Evolutionary conservation across 2,113 vertebrate species (phyloP), one percentile per base, ranked within the genome.

Genomic region (Phoxinus phoxinus): DNA sequence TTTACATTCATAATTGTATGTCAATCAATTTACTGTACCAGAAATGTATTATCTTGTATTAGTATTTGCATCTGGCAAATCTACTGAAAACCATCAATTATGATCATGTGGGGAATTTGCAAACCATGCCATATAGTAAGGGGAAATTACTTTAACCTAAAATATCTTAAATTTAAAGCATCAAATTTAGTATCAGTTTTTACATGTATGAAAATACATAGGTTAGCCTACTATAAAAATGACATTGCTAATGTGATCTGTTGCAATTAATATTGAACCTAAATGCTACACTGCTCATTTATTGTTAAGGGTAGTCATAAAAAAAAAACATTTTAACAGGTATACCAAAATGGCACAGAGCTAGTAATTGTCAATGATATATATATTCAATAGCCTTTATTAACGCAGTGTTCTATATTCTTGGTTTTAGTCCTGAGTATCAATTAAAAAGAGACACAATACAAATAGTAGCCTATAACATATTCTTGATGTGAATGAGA

Each of bases 1-100:
- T 92, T 91, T 93, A 86, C 86, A 84, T 19, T 41, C 25, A 19
- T 65, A 71, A 61, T 1, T 51, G 35, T 44, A 12, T 81, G 48
- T 84, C 7, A 48, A 59, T 72, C 21, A 12, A n/a, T 41, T 72
- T 41, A 6, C 10, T 56, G 21, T 51, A 30, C 13, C 21, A 13
- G 15, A 63, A 12, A 80, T 21, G 11, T 25, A 35, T 17, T 44
- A n/a, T n/a, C n/a, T n/a, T n/a, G n/a, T n/a, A n/a, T n/a, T n/a
- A n/a, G n/a, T n/a, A n/a, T n/a, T n/a, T n/a, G n/a, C n/a, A n/a
- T n/a, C n/a, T n/a, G n/a, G n/a, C n/a, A n/a, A n/a, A n/a, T n/a
- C n/a, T n/a, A n/a, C n/a, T n/a, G n/a, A n/a, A 37, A 23, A 44
- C 10, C n/a, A 12, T 61, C 58, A 4, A n/a, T 4, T 61, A 61